Evolutionary conservation across 2,888 invertebrate species (phyloP).

Genomic region (Steromphala cineraria): DNA sequence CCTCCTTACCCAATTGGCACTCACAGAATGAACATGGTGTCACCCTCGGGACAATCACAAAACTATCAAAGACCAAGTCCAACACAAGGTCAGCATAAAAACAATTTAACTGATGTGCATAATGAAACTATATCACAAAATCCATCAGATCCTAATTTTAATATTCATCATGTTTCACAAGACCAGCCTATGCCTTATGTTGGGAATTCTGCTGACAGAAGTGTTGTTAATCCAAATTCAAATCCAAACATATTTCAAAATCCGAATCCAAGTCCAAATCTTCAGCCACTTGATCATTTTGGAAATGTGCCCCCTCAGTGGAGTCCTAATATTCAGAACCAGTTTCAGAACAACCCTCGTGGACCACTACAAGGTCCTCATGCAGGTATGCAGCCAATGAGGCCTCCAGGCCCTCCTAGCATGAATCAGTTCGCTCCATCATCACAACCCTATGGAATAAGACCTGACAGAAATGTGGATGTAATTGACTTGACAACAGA

Average conservation of each 20-base stretch:
- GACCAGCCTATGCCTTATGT: not conserved
- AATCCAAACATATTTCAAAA: too few species aligned
- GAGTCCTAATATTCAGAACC: not conserved
- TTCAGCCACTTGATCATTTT: not conserved
- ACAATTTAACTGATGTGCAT: not conserved
- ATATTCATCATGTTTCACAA: not conserved
- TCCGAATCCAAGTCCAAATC: too few species aligned
- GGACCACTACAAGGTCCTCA: too few species aligned
- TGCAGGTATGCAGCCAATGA: not conserved
- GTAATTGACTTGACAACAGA: slow-evolving; percentile 30
- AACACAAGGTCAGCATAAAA: not conserved
- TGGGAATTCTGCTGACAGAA: too few species aligned
- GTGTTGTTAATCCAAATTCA: too few species aligned
- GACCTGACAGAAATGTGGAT: not conserved
- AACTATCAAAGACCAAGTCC: not conserved
- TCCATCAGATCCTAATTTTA: not conserved
- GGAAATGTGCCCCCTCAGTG: not conserved
- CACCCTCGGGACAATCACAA: not conserved
- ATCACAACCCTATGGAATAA: not conserved
- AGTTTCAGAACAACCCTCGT: not conserved
- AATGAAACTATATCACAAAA: not conserved
- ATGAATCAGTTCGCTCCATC: not conserved
- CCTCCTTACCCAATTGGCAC: not conserved
- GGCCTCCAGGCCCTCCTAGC: not conserved
- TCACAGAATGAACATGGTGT: not conserved